Base-by-base conservation (phyloP, 2,113 vertebrate species). In the Enhydra lutris region DNA sequence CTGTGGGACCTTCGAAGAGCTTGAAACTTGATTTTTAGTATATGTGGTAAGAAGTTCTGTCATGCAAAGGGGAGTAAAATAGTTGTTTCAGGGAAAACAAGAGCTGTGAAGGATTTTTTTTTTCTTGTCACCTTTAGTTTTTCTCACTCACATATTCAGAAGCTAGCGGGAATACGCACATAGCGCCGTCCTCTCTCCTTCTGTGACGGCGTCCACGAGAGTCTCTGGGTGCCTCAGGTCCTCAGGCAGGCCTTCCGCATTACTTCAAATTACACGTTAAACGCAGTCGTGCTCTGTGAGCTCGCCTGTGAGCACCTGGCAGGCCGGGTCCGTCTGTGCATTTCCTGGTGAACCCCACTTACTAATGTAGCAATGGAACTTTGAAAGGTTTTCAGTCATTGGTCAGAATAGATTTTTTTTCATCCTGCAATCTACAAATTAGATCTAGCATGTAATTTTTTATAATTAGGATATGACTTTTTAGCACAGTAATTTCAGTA, bases 401-500 rank as follows among this genome's bases (percentile, higher is more conserved):
- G 84, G 61, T 88, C 78, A 96, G 87, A 91, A 45, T n/a, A 26
- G 20, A 26, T 1, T 11, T 36, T 57, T 59, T 65, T 84, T 13
- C 12, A 47, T 57, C 59, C 9, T 45, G 11, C 85, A 85, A 71
- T 82, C 57, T 89, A 92, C 45, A 87, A 93, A 89, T 95, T 87
- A 86, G 45, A 82, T 95, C 18, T 71, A 87, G 7, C 59, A 93
- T 65, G 76, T 69, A 74, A 73, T 59, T 97, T 95, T 91, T 93
- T 91, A 65, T 71, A 81, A 88, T 78, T 91, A 85, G 55, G 20
- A 61, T 63, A 45, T 85, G 26, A 74, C 20, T 36, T 91, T 90
- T 94, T 80, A 95, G 34, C 95, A 73, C n/a, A 86, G 4, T 94
- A 71, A 85, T 96, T 91, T 78, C 52, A 65, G 45, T 67, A n/a